Evolutionary conservation across 1,140 invertebrate genomes (phyloP), one percentile per base, ranked within the genome.

Genomic region (Lethrus apterus): DNA sequence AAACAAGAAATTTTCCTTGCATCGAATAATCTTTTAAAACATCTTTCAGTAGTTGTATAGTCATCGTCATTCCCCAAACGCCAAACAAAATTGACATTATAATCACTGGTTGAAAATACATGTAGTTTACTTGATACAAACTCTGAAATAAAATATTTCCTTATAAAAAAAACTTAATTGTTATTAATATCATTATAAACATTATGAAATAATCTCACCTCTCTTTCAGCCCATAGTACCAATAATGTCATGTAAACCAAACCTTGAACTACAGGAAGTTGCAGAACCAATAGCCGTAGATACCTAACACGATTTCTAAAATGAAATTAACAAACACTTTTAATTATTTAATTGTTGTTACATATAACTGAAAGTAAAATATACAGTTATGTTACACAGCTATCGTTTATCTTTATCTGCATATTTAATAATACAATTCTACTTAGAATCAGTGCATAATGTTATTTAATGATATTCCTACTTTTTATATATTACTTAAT

Each of bases 11-110:
- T 52, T 74, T 72, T 2, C 58, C 55, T 7, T 21, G 53, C 52
- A 57, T 56, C 48, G 44, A 58, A 42, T 70, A 50, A 11, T 60
- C 57, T 8, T 71, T 69, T 0, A 74, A 56, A 1, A 67, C 54
- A 9, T 69, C 68, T 38, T 59, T 61, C 0, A 74, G 58, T 23
- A 73, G 65, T 2, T 69, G 64, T 1, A 78, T 71, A 3, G 69
- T 70, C 75, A 80, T 80, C 9, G 70, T 67, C 46, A 79, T 70
- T 0, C 73, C 76, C 77, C 78, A 81, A 11, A 81, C 66, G 2
- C 77, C 78, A n/a, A 72, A 65, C 3, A 80, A 51, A 17, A 81
- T 78, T 1, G 77, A 80, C 0, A 69, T 59, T 1, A 71, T 69
- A 1, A 80, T 66, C 10, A 80, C 60, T 1, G 75, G 74, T 62